Base-by-base conservation (phyloP, 2,888 invertebrate genomes). In the Slavum lentiscoides region DNA sequence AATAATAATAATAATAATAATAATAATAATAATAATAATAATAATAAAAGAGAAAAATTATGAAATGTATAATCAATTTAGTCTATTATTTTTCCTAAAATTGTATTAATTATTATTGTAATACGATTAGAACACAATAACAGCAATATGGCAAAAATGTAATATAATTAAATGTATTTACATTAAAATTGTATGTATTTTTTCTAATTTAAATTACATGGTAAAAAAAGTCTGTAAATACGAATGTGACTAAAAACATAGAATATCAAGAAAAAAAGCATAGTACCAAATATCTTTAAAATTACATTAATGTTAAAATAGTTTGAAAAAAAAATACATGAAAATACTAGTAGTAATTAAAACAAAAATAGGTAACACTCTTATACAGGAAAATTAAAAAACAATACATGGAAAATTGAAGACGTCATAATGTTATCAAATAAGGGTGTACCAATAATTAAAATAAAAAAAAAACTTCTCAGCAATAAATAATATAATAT, bases 311-410 rank as follows among this genome's bases (percentile, higher is more conserved):
- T 70, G 53, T 70, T 61, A 70, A 74, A 74, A 58, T 19, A 75
- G 59, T 75, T 66, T 11, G 58, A 67, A 75, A 70, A 72, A 74
- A 68, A 75, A 68, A 59, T 58, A 75, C 59, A 75, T 4, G 75
- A 75, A 75, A 75, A 75, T 68, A 75, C 75, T 75, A 75, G 30
- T 75, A 68, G 43, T 68, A 68, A 39, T 75, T 15, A 59, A 75
- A 75, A 75, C 59, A 75, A 75, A 75, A 75, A 75, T 75, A 75
- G 75, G 67, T 75, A 81, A 83, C 72, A 82, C 55, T 64, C 59
- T 69, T 69, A 80, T 21, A 62, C 69, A 70, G 61, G 67, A 80
- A 55, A 83, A 70, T 49, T 74, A 68, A 74, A 80, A 49, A 59
- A 70, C 64, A 55, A 82, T 58, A 19, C 13, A 4, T 30, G 55